Evolutionary conservation across 2,797 vertebrate species (phyloP), one percentile per base, ranked within the genome.

Genomic region (Leptatherina wallacei): DNA sequence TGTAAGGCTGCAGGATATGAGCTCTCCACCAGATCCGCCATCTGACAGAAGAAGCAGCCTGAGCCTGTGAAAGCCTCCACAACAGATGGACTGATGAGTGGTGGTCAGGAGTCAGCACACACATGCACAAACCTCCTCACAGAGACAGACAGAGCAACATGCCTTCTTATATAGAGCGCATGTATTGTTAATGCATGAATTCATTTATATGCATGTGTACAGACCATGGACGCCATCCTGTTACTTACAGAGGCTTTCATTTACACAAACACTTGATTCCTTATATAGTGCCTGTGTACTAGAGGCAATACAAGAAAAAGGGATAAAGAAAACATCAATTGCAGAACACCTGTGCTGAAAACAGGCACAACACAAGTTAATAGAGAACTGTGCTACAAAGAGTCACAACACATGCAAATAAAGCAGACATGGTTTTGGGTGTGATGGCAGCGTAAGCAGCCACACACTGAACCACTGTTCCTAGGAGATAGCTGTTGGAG

Each of bases 71-170:
- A 80, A 88, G 85, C 82, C 78, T 83, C 65, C 71, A 72, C 68
- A 86, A 69, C 91, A 93, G 93, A 93, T 91, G 93, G 91, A 86
- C 83, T 76, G 86, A 90, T 88, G 85, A 92, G 89, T 87, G 83
- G 62, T 82, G 79, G 91, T 92, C 84, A 92, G 88, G 84, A 92
- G 88, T 83, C 83, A 68, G 77, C 62, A 68, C 73, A 78, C 73
- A 70, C 71, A 70, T 61, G 69, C 71, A 49, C 58, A 70, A 20
- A 27, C 64, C 42, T 55, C 63, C n/a, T 51, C 66, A 69, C 62
- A 68, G 27, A 54, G n/a, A 35, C 47, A 56, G 12, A 54, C 18
- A 51, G 62, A 49, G 55, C 24, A 51, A 56, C 62, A 42, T 33
- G 44, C n/a, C 58, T 35, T 65, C 59, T 30, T 54, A 35, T 16